Percentiles rank a stretch among this genome's conserved stretches.
phyloP scores from a whole-genome alignment of 2,113 vertebrate species.

The Anguilla rostrata region DNA sequence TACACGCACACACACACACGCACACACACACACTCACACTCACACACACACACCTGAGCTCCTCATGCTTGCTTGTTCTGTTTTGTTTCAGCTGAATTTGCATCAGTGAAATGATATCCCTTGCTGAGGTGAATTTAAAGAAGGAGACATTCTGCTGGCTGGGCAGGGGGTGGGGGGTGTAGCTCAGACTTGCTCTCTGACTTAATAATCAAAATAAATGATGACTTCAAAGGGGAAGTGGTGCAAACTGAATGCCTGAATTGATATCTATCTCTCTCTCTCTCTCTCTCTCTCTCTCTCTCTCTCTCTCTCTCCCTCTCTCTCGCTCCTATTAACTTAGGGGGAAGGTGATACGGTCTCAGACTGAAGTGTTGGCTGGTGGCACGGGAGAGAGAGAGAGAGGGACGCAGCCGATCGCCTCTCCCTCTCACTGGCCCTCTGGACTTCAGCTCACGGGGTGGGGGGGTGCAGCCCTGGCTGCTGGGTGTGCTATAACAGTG shows the following conservation, averaged over 20 bases:
- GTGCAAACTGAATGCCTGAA: neutral
- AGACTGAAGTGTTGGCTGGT: neutral
- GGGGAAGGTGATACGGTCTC: neutral
- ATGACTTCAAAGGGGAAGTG: neutral
- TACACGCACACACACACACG: too few species aligned
- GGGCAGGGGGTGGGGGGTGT: neutral
- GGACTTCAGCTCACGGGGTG: slow-evolving; percentile 44
- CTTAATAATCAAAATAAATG: neutral
- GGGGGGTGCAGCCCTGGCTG: slow-evolving; percentile 43
- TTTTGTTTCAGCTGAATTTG: neutral
- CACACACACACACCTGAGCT: too few species aligned
- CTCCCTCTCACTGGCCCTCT: slow-evolving; percentile 26
- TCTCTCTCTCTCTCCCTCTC: neutral
- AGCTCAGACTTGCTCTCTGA: neutral
- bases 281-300: neutral
- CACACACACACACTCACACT: too few species aligned
- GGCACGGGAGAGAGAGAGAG: slow-evolving; percentile 21
- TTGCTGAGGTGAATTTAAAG: neutral
- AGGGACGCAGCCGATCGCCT: neutral
- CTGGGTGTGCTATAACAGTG: slow-evolving; percentile 4
- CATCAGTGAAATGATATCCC: slow-evolving; percentile 3
- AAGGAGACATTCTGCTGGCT: neutral
- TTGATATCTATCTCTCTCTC: neutral
- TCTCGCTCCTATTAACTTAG: neutral
- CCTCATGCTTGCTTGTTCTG: neutral